A percentile compares a stretch with the other conserved stretches of the same genome.
phyloP scores from a whole-genome alignment of 2,113 vertebrate species.

The Chloebia gouldiae region DNA sequence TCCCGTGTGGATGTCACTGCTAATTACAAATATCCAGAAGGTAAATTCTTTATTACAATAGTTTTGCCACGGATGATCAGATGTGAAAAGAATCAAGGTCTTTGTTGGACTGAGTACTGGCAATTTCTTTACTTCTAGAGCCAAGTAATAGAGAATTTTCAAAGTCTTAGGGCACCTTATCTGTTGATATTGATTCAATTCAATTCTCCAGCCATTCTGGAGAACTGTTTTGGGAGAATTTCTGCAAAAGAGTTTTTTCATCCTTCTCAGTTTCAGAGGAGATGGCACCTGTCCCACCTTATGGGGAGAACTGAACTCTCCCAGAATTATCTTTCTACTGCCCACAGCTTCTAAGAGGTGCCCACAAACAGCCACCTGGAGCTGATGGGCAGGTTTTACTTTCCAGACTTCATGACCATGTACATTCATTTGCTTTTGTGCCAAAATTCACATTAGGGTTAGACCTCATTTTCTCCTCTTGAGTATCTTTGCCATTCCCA shows the following conservation, averaged over 20 bases:
- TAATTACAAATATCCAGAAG: conserved; percentile 84
- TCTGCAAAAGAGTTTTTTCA: neutral
- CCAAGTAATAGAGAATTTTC: neutral
- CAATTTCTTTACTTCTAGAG: neutral
- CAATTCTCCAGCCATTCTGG: neutral
- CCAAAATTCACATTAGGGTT: neutral
- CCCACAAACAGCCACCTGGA: neutral
- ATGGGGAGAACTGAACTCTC: neutral
- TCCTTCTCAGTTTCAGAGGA: neutral
- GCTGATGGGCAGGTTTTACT: neutral
- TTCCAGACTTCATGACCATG: neutral
- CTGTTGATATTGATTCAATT: neutral
- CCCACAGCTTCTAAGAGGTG: neutral
- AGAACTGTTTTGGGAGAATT: neutral
- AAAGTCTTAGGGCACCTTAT: neutral
- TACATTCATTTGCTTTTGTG: neutral
- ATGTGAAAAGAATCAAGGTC: neutral
- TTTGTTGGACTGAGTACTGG: neutral
- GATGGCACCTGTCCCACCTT: neutral
- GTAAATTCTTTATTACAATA: conserved; percentile 53
- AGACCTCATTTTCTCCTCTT: neutral
- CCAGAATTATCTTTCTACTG: neutral
- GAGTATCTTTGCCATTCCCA: neutral
- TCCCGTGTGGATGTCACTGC: conserved; percentile 74
- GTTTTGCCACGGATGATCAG: neutral